Conservation (phyloP, 2,888 invertebrate species). For the Elysia crispata region DNA sequence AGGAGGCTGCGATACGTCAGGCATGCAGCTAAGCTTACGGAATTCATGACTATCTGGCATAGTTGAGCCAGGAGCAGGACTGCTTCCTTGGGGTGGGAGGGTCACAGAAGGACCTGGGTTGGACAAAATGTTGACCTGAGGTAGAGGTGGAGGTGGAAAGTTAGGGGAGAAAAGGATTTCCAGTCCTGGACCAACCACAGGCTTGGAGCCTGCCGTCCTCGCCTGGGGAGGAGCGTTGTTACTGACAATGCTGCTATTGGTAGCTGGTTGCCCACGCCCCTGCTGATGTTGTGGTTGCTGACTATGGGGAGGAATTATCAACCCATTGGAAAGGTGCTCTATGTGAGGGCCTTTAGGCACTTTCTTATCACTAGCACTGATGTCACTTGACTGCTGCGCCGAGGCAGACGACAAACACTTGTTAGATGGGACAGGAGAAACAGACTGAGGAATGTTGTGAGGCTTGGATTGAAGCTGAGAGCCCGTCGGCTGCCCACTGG, state of each 20-base stretch:
- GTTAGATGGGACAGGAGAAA: slow-evolving; percentile 7
- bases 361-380: slow-evolving; percentile 9
- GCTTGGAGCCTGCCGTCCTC: neutral
- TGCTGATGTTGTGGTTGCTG: too few species aligned
- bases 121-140: neutral
- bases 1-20: neutral
- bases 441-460: neutral
- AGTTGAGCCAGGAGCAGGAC: neutral
- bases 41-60: too few species aligned
- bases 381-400: slow-evolving; percentile 6
- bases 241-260: neutral
- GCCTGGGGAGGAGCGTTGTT: neutral
- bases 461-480: slow-evolving; percentile 5
- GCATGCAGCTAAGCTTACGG: neutral
- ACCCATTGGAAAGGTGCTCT: slow-evolving; percentile 50
- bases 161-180: slow-evolving; percentile 28
- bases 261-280: too few species aligned
- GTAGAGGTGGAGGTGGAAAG: slow-evolving; percentile 34
- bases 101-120: too few species aligned
- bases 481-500: slow-evolving; percentile 4
- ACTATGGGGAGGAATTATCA: slow-evolving; percentile 48
- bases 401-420: neutral
- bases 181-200: neutral
- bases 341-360: slow-evolving; percentile 49
- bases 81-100: too few species aligned